Conservation (phyloP, 1,140 invertebrate genomes). For the Bombus superbus region DNA sequence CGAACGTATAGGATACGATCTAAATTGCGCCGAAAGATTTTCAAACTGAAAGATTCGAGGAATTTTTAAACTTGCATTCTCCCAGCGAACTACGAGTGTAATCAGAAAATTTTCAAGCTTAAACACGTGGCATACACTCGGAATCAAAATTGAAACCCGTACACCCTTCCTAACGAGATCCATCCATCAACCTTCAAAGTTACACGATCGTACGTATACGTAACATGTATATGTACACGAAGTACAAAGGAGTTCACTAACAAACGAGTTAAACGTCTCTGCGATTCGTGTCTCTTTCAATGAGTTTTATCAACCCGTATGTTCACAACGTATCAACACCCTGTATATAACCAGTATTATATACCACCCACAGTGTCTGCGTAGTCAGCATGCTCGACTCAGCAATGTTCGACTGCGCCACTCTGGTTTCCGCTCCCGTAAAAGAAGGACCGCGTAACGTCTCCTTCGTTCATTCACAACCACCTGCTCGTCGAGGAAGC, state of each 20-base stretch:
- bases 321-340: constrained; percentile 1
- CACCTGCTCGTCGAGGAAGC: constrained; percentile 73
- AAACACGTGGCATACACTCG: not conserved
- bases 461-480: constrained; percentile 75
- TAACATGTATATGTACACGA: not conserved
- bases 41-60: not conserved
- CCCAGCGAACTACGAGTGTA: not conserved
- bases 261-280: not conserved
- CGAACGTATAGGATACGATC: not conserved
- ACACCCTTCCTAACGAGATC: not conserved
- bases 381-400: constrained; percentile 42
- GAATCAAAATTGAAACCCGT: too few relatives aligned
- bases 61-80: not conserved
- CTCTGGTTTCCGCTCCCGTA: constrained; percentile 65
- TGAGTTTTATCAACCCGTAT: not conserved
- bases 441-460: constrained; percentile 71
- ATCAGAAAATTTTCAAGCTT: not conserved
- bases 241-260: not conserved
- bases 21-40: not conserved
- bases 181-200: not conserved
- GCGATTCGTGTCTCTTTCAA: not conserved
- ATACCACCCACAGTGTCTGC: constrained; percentile 37
- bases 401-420: constrained; percentile 71
- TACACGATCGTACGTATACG: not conserved
- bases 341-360: not conserved